Percentiles rank a stretch among this genome's conserved stretches.
Evolutionary conservation across 2,888 invertebrate genomes (phyloP).

Genomic region (Megaustenia siamemsis): DNA sequence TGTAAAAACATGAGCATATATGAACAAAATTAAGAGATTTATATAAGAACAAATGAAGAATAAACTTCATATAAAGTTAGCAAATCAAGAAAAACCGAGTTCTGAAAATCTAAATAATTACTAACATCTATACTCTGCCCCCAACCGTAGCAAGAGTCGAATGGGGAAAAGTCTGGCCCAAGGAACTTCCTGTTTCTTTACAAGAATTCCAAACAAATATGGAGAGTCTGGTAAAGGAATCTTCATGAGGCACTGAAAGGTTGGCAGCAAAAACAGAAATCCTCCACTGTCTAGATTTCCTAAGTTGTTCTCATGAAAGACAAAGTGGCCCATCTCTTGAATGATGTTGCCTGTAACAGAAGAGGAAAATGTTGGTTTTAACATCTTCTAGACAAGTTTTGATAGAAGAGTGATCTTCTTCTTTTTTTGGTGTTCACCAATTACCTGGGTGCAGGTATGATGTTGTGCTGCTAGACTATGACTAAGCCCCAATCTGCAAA

Average conservation of each 20-base stretch:
- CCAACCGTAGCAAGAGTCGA: conserved; percentile 88
- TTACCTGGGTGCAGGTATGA: too few species aligned
- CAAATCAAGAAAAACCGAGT: too few species aligned
- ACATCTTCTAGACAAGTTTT: too few species aligned
- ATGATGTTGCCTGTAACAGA: conserved; percentile 84
- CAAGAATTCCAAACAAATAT: conserved; percentile 88
- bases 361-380: too few species aligned
- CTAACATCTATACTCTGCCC: conserved; percentile 88
- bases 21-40: too few species aligned
- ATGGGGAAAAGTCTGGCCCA: conserved; percentile 89
- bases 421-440: too few species aligned
- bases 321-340: conserved; percentile 86
- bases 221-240: conserved; percentile 88
- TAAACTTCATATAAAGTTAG: too few species aligned
- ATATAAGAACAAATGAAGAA: too few species aligned
- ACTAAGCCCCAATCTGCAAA: too few species aligned
- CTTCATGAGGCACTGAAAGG: conserved; percentile 90
- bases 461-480: too few species aligned
- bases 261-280: conserved; percentile 89
- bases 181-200: conserved; percentile 89
- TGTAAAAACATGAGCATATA: too few species aligned
- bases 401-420: too few species aligned
- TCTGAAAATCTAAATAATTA: conserved; percentile 41
- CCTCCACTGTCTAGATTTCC: conserved; percentile 83
- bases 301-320: conserved; percentile 82